These are phyloP conservation scores for Abrostola tripartita DNA, from an alignment of 2,888 invertebrate species.

Conservation along the genomic window DNA sequence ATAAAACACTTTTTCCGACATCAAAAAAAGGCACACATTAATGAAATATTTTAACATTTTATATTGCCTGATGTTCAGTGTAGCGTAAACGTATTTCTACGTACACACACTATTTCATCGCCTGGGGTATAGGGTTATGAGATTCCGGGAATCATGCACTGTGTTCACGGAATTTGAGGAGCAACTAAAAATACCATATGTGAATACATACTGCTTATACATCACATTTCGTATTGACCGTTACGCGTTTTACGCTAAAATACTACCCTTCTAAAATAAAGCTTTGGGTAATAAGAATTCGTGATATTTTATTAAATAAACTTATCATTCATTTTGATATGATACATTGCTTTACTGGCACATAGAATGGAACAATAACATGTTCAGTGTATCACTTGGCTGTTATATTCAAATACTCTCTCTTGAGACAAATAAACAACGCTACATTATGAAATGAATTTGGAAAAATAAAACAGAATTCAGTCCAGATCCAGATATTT, in stretches of 20 bases:
- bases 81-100: conserved; percentile 15
- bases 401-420: conserved; percentile 19
- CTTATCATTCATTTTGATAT: background rate
- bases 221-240: background rate
- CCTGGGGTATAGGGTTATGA: conserved; percentile 20
- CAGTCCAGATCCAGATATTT: conserved; percentile 24
- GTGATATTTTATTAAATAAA: too few relatives aligned
- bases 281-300: too few relatives aligned
- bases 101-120: conserved; percentile 13
- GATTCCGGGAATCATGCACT: conserved; percentile 28
- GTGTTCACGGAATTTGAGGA: conserved; percentile 22
- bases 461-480: conserved; percentile 30
- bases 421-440: conserved; percentile 29
- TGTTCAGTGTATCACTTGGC: background rate
- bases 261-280: too few relatives aligned
- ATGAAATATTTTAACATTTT: conserved; percentile 5
- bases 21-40: background rate
- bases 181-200: conserved; percentile 17
- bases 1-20: background rate
- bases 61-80: conserved; percentile 4
- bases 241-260: too few relatives aligned
- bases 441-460: conserved; percentile 25
- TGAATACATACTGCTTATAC: background rate
- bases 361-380: background rate
- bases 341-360: background rate